Conservation (phyloP, 2,113 vertebrate genomes). For the Sinocyclocheilus anshuiensis region DNA sequence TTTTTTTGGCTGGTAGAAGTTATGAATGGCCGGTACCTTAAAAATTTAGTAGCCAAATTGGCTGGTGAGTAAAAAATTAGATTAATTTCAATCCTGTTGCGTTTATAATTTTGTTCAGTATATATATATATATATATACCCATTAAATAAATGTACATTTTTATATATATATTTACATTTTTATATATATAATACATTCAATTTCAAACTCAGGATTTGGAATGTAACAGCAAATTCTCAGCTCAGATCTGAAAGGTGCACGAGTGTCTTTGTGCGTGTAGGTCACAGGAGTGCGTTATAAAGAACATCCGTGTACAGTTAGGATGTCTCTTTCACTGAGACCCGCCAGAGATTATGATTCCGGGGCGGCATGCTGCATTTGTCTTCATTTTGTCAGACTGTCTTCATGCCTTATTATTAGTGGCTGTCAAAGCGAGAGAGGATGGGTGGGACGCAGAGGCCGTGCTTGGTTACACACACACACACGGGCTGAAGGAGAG, state of each 20-base stretch:
- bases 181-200: too few relatives aligned
- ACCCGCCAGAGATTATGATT: constrained; percentile 91
- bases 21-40: too few relatives aligned
- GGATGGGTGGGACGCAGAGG: constrained; percentile 46
- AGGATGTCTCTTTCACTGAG: constrained; percentile 83
- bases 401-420: constrained; percentile 99
- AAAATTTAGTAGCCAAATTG: too few relatives aligned
- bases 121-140: too few relatives aligned
- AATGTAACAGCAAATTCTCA: not conserved
- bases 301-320: constrained; percentile 85
- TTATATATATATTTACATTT: too few relatives aligned
- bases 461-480: constrained; percentile 37
- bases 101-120: too few relatives aligned
- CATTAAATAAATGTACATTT: too few relatives aligned
- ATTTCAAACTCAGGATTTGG: not conserved
- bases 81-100: too few relatives aligned
- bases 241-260: not conserved
- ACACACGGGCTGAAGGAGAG: not conserved
- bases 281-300: constrained; percentile 77
- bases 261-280: constrained; percentile 63
- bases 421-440: constrained; percentile 83
- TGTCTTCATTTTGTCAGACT: constrained; percentile 99
- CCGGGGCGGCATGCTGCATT: constrained; percentile 88
- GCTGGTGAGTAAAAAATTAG: too few relatives aligned
- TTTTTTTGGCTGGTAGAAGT: too few relatives aligned